These are phyloP conservation scores for Brachyistius frenatus DNA, from an alignment of 2,113 vertebrate species.

Conservation along the genomic window DNA sequence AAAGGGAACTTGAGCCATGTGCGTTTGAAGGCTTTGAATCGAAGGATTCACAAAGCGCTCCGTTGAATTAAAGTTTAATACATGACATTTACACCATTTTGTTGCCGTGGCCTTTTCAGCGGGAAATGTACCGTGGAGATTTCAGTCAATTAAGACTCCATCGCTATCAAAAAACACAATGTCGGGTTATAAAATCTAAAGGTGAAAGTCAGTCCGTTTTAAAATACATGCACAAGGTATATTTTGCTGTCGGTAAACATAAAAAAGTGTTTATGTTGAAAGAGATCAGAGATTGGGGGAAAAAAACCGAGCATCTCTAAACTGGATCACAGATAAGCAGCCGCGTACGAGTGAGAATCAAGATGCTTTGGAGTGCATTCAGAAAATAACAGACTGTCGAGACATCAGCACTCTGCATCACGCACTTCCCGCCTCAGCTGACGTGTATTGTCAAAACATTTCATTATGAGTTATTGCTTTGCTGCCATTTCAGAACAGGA, in stretches of 20 bases:
- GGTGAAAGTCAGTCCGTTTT: background rate
- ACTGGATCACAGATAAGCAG: too few relatives aligned
- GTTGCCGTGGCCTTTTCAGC: slow-evolving; percentile 16
- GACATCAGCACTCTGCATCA: background rate
- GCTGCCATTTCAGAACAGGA: too few relatives aligned
- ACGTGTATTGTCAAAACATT: background rate
- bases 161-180: background rate
- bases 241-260: too few relatives aligned
- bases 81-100: slow-evolving; percentile 26
- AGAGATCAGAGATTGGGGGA: too few relatives aligned
- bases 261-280: too few relatives aligned
- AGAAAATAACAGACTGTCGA: background rate
- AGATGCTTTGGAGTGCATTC: background rate
- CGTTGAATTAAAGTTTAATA: background rate
- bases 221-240: background rate
- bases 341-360: background rate
- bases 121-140: slow-evolving; percentile 15
- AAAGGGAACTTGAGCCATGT: slow-evolving; percentile 12
- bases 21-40: slow-evolving; percentile 8
- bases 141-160: background rate
- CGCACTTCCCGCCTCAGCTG: background rate
- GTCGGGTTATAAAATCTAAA: too few relatives aligned
- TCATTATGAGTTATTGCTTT: background rate
- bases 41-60: slow-evolving; percentile 12
- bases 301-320: too few relatives aligned